Base-by-base conservation (phyloP, 2,888 invertebrate genomes). In the Eilema depressum region DNA sequence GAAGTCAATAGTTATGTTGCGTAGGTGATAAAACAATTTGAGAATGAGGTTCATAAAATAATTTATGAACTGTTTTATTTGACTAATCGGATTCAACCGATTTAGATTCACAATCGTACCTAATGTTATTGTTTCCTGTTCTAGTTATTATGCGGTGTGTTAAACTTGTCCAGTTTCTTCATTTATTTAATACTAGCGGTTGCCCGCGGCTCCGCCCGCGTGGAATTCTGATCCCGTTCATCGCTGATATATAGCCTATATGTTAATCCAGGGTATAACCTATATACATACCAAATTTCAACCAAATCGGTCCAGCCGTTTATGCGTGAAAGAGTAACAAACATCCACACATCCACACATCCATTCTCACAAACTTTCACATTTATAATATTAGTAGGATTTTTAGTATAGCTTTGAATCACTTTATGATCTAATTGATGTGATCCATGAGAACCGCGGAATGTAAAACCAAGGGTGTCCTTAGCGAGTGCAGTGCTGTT, bases 51-150 rank as follows among this genome's bases (percentile, higher is more conserved):
- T 47, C 26, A 30, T 61, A n/a, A 47, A 28, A 23, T 60, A 41
- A 26, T 12, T 66, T 28, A 63, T 17, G n/a, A 65, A 20, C 26
- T 53, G n/a, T 20, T 56, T 41, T 67, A 26, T 11, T 57, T 37
- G 20, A 41, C 8, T 60, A n/a, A n/a, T n/a, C n/a, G n/a, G n/a
- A n/a, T n/a, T 53, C 7, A 53, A 53, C n/a, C 10, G 53, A 53
- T n/a, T 53, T 10, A n/a, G 53, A 53, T 53, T n/a, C 53, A 53
- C 8, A 59, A 41, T 60, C 37, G n/a, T 23, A 3, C 20, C 41
- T 7, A 26, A 11, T 66, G 41, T 59, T 25, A n/a, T 37, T 66
- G 59, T 41, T 67, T 67, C 47, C 61, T 61, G 67, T 47, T 47
- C 37, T 10, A 4, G 14, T 60, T 60, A 63, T 20, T 26, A 14